Conservation (phyloP, 1,140 invertebrate genomes). For the Frieseomelitta varia region DNA sequence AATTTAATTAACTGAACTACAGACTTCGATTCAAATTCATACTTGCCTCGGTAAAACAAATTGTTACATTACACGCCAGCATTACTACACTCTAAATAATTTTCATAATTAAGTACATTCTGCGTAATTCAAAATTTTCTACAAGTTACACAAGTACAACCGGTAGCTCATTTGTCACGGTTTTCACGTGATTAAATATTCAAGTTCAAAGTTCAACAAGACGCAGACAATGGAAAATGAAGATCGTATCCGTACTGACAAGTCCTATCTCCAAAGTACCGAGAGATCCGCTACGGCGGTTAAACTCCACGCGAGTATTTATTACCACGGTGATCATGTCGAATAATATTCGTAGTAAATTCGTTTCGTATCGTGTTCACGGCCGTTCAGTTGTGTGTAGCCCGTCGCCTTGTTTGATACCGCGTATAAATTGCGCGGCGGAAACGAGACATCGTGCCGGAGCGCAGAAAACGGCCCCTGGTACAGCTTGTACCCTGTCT, state of each 20-base stretch:
- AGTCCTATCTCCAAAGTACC: neutral
- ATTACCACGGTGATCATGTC: neutral
- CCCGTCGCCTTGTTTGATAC: constrained; percentile 12
- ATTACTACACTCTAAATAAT: no score
- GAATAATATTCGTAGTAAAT: constrained; percentile 35
- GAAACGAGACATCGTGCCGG: constrained; percentile 1
- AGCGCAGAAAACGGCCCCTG: neutral
- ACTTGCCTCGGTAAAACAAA: no score
- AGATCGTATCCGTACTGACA: neutral
- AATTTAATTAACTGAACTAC: no score
- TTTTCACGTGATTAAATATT: no score
- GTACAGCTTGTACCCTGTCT: constrained; percentile 12
- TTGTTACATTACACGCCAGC: no score
- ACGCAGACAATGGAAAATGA: neutral
- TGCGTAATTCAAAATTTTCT: no score
- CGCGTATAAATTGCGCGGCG: constrained; percentile 4
- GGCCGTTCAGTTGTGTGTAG: constrained; percentile 8
- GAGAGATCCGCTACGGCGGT: neutral
- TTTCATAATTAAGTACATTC: no score
- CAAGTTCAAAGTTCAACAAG: no score
- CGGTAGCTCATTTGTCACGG: no score
- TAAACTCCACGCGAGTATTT: constrained; percentile 6
- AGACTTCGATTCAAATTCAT: no score
- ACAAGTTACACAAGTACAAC: no score
- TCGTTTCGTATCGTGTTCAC: constrained; percentile 7